Conservation (phyloP, 2,888 invertebrate genomes). For the Dioctria rufipes region DNA sequence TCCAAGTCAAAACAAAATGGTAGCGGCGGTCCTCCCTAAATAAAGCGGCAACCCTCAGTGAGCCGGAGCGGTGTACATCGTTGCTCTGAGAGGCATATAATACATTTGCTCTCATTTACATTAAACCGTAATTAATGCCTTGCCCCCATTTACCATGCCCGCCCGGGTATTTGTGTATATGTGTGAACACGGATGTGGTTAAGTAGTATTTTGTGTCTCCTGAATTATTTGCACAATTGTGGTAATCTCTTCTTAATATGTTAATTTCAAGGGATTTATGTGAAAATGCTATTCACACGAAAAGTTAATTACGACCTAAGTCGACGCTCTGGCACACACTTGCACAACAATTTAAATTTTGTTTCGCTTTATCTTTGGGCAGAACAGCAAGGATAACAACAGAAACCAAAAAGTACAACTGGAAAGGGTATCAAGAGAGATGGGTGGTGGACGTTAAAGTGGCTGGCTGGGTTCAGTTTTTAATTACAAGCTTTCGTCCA, state of each 20-base stretch:
- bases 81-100: neutral
- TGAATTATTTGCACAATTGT: conserved; percentile 61
- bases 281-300: conserved; percentile 61
- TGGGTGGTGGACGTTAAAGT: conserved; percentile 1
- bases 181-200: conserved; percentile 44
- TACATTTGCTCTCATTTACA: conserved; percentile 46
- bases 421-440: neutral
- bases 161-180: conserved; percentile 23
- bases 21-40: conserved; percentile 13
- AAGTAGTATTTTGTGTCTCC: conserved; percentile 49
- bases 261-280: conserved; percentile 63
- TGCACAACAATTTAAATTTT: conserved; percentile 43
- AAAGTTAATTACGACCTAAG: conserved; percentile 61
- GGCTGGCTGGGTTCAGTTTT: conserved; percentile 36
- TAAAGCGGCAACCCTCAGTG: conserved; percentile 20
- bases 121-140: conserved; percentile 49
- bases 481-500: conserved; percentile 33
- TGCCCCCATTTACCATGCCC: conserved; percentile 19
- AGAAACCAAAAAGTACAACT: conserved; percentile 19
- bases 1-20: conserved; percentile 37
- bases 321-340: conserved; percentile 19
- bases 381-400: conserved; percentile 32
- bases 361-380: conserved; percentile 41
- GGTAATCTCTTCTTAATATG: conserved; percentile 64
- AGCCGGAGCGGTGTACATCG: neutral